Percentiles rank a stretch among this genome's conserved stretches.
These are phyloP conservation scores for Vimba vimba DNA, from an alignment of 2,113 vertebrate species.

Conservation along the genomic window DNA sequence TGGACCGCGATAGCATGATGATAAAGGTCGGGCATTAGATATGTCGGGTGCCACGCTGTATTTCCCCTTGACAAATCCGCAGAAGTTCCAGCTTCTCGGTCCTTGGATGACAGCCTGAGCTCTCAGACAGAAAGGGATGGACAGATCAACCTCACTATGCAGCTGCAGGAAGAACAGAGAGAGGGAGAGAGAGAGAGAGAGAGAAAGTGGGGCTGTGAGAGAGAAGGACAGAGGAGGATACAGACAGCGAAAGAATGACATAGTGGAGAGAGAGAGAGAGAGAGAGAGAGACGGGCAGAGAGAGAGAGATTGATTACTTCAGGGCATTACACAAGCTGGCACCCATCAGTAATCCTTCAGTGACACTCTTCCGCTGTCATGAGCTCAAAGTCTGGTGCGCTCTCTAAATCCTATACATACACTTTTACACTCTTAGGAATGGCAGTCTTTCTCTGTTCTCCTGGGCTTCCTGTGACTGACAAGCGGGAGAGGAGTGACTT, in stretches of 20 bases:
- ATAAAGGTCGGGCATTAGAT: slow-evolving; percentile 69
- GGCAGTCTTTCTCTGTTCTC: slow-evolving; percentile 48
- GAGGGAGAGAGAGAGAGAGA: background rate
- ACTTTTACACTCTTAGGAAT: slow-evolving; percentile 54
- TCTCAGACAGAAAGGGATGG: slow-evolving; percentile 62
- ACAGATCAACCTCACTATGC: slow-evolving; percentile 68
- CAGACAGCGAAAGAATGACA: slow-evolving; percentile 30
- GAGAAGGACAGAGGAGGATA: slow-evolving; percentile 12
- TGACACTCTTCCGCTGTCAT: slow-evolving; percentile 64
- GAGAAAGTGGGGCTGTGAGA: background rate
- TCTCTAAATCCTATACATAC: slow-evolving; percentile 48
- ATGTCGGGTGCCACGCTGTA: slow-evolving; percentile 65
- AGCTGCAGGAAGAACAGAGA: slow-evolving; percentile 27
- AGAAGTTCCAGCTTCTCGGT: slow-evolving; percentile 62
- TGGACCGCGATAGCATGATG: slow-evolving; percentile 59
- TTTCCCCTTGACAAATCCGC: slow-evolving; percentile 69
- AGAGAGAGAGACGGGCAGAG: background rate
- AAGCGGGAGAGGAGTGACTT: slow-evolving; percentile 40
- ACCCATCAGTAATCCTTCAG: slow-evolving; percentile 70
- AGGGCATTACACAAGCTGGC: slow-evolving; percentile 66
- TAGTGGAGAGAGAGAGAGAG: background rate
- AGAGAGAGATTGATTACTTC: slow-evolving; percentile 54
- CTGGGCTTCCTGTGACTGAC: slow-evolving; percentile 50
- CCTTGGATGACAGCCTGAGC: slow-evolving; percentile 64
- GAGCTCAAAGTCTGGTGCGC: slow-evolving; percentile 55